Evolutionary conservation across 2,888 invertebrate species (phyloP).

Genomic region (Malachius bipustulatus): DNA sequence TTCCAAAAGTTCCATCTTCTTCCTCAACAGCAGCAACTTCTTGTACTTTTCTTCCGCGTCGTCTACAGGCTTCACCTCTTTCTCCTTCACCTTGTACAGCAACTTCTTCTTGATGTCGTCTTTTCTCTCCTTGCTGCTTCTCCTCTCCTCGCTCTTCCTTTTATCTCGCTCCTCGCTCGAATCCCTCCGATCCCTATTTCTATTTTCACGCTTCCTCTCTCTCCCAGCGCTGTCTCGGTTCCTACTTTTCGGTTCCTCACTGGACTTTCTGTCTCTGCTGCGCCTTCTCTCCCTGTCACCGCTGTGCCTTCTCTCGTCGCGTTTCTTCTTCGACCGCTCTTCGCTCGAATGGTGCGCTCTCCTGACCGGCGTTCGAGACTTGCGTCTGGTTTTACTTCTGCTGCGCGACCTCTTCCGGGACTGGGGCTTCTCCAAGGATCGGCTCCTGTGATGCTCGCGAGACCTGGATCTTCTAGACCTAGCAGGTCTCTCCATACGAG

Average conservation of each 20-base stretch:
- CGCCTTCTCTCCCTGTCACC: conserved; percentile 13
- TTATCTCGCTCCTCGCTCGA: conserved; percentile 15
- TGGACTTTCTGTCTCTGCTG: conserved; percentile 10
- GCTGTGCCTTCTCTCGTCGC: conserved; percentile 9
- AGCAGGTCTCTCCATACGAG: neutral
- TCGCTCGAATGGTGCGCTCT: too few species aligned
- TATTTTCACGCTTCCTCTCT: conserved; percentile 37
- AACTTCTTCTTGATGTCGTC: conserved; percentile 14
- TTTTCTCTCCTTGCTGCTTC: conserved; percentile 13
- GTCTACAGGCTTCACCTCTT: conserved; percentile 23
- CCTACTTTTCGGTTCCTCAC: conserved; percentile 3
- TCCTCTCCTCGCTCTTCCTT: conserved; percentile 20
- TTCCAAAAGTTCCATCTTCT: conserved; percentile 48
- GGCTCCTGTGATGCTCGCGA: too few species aligned
- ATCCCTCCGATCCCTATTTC: conserved; percentile 16
- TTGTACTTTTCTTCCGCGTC: conserved; percentile 31
- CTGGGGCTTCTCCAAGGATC: too few species aligned
- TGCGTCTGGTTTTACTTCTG: conserved; percentile 4
- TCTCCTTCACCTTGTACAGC: conserved; percentile 11
- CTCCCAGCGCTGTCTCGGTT: conserved; percentile 20
- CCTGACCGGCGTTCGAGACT: conserved; percentile 5
- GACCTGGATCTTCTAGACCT: conserved; percentile 10
- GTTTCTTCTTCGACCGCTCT: conserved; percentile 12
- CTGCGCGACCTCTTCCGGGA: too few species aligned
- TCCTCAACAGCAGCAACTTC: conserved; percentile 41